Conservation (phyloP, 1,140 invertebrate species). For the Triops longicaudatus region DNA sequence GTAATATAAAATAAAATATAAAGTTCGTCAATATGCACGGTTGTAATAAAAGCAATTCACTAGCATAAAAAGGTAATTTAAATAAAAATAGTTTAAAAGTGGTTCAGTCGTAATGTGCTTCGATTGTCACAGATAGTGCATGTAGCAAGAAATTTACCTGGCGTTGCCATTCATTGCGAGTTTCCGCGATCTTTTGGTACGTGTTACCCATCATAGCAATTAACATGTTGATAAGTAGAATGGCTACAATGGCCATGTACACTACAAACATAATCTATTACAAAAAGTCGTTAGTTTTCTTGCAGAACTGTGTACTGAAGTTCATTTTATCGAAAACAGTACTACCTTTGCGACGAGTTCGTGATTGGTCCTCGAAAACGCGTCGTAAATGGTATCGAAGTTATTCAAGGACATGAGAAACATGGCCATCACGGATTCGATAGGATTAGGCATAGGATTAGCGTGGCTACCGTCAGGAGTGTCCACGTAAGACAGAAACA, state of each 20-base stretch:
- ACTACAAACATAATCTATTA: slow-evolving; percentile 79
- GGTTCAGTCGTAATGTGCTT: too few species aligned
- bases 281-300: slow-evolving; percentile 29
- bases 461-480: slow-evolving; percentile 37
- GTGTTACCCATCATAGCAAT: slow-evolving; percentile 99
- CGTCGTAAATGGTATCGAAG: slow-evolving; percentile 86
- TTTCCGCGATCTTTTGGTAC: slow-evolving; percentile 94
- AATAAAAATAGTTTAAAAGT: too few species aligned
- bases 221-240: slow-evolving; percentile 94
- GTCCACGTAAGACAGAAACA: slow-evolving; percentile 72
- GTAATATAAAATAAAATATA: too few species aligned
- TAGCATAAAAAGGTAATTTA: too few species aligned
- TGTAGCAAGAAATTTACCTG: slow-evolving; percentile 52
- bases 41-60: too few species aligned
- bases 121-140: too few species aligned
- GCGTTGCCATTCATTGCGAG: slow-evolving; percentile 94
- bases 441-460: slow-evolving; percentile 79
- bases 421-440: slow-evolving; percentile 92
- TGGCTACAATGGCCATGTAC: slow-evolving; percentile 92
- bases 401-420: slow-evolving; percentile 96
- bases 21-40: too few species aligned
- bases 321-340: background rate
- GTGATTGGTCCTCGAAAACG: slow-evolving; percentile 79
- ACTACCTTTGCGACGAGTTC: slow-evolving; percentile 78
- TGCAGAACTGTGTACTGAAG: too few species aligned